phyloP scores from a whole-genome alignment of 2,113 vertebrate species.

The Heloderma charlesbogerti region DNA sequence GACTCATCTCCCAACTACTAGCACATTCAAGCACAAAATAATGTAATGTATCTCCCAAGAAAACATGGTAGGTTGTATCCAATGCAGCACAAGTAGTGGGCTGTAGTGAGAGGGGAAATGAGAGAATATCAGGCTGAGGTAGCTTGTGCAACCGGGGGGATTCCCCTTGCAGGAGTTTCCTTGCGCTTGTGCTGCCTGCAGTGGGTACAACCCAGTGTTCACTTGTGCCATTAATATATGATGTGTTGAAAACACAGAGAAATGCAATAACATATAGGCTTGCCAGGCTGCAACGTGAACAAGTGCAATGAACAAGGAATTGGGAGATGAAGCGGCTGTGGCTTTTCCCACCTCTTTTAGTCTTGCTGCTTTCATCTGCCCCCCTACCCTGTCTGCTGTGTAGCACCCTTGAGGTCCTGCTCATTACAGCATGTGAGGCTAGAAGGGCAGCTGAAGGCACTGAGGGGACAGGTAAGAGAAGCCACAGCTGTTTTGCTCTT shows the following conservation, averaged over 20 bases:
- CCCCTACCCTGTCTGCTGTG: background rate
- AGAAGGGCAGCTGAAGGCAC: background rate
- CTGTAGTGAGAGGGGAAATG: background rate
- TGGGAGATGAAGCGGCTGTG: background rate
- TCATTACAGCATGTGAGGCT: background rate
- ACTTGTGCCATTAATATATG: background rate
- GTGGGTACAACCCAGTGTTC: background rate
- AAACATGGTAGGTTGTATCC: background rate
- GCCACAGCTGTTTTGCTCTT: background rate
- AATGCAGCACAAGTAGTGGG: background rate
- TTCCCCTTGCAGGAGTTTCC: background rate
- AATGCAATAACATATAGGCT: too few relatives aligned
- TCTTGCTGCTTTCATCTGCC: background rate
- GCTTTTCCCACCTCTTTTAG: background rate
- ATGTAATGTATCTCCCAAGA: background rate
- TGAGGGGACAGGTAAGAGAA: background rate
- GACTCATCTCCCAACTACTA: background rate
- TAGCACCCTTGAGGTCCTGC: background rate
- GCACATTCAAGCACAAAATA: background rate
- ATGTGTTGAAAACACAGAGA: background rate
- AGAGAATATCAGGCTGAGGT: background rate
- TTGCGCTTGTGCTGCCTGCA: background rate
- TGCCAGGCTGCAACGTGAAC: background rate
- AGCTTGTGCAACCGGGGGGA: background rate
- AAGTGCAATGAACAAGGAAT: background rate